phyloP scores from a whole-genome alignment of 2,113 vertebrate genomes.

The Candoia aspera region DNA sequence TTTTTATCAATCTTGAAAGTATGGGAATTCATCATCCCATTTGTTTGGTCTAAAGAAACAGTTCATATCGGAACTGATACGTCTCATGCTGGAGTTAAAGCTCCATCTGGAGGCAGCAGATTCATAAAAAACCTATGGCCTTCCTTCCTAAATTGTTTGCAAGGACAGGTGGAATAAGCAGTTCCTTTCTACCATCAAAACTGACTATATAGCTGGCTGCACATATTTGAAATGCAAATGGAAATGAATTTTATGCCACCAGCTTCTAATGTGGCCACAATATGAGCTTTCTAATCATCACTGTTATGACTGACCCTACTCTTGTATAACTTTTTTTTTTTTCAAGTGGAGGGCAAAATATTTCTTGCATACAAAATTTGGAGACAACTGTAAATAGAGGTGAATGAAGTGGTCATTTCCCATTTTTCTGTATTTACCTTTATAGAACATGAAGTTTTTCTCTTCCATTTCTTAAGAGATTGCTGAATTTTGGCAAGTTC shows the following conservation, averaged over 20 bases:
- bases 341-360: not conserved
- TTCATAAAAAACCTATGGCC: not conserved
- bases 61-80: not conserved
- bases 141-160: not conserved
- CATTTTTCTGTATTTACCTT: not conserved
- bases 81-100: slow-evolving; percentile 67
- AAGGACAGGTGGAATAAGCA: not conserved
- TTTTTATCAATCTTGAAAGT: slow-evolving; percentile 65
- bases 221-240: not conserved
- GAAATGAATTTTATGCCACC: not conserved
- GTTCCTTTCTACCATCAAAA: not conserved
- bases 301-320: slow-evolving; percentile 21
- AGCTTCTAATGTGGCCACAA: not conserved
- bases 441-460: not conserved
- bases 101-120: slow-evolving; percentile 68
- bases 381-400: not conserved
- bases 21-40: slow-evolving; percentile 47
- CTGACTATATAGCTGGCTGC: not conserved
- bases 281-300: not conserved
- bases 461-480: not conserved
- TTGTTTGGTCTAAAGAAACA: slow-evolving; percentile 44
- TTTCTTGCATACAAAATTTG: not conserved
- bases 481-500: not conserved
- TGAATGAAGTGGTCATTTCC: not conserved
- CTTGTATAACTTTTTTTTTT: not conserved